phyloP scores from a whole-genome alignment of 2,797 vertebrate genomes.

The Cuculus canorus region DNA sequence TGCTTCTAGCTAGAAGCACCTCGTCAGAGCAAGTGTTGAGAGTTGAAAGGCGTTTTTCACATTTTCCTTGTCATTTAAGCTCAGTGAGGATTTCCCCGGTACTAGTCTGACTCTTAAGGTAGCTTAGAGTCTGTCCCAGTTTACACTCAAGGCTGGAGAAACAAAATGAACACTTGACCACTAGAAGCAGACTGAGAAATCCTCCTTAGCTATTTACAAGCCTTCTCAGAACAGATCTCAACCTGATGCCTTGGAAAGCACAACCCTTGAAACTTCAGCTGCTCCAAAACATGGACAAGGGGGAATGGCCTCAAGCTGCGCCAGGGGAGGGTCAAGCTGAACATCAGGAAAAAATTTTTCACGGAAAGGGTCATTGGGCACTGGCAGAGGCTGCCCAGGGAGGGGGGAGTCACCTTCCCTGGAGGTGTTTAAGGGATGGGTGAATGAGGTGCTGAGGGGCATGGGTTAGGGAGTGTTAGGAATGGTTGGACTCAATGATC shows the following conservation, averaged over 20 bases:
- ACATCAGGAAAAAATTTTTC: too few species aligned
- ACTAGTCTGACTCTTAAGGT: not conserved
- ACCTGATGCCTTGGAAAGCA: not conserved
- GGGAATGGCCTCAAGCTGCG: too few species aligned
- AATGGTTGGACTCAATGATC: too few species aligned
- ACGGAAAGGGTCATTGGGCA: too few species aligned
- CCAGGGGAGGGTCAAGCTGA: too few species aligned
- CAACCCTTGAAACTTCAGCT: not conserved
- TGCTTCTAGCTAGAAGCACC: not conserved
- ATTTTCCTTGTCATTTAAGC: not conserved
- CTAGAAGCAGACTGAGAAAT: not conserved
- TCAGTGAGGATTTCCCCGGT: not conserved
- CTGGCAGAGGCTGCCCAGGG: too few species aligned
- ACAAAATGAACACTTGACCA: accelerated
- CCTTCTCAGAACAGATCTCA: not conserved
- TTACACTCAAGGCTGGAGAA: not conserved
- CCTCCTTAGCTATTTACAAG: not conserved
- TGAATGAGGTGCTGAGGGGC: too few species aligned
- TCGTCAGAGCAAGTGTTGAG: not conserved
- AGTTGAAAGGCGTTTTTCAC: not conserved
- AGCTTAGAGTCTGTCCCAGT: not conserved
- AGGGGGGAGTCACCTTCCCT: too few species aligned
- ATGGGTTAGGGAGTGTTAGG: too few species aligned
- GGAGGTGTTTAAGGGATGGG: too few species aligned
- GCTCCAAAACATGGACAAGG: not conserved